phyloP scores from a whole-genome alignment of 2,797 vertebrate species.

The Discoglossus pictus region DNA sequence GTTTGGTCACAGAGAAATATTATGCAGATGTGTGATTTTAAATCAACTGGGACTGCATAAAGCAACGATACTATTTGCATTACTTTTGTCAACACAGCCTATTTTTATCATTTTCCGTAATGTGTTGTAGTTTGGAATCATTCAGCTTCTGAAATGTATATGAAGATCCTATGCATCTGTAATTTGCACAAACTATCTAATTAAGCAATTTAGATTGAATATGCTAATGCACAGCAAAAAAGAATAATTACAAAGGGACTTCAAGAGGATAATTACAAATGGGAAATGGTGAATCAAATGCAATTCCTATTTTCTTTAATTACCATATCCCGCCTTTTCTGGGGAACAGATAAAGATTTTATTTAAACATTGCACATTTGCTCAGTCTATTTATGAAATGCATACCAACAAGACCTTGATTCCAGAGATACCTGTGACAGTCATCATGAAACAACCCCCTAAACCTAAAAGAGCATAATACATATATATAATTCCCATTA shows the following conservation, averaged over 20 bases:
- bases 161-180: constrained; percentile 65
- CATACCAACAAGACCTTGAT: constrained; percentile 29
- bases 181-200: constrained; percentile 69
- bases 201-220: constrained; percentile 72
- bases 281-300: constrained; percentile 62
- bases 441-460: too few relatives aligned
- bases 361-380: constrained; percentile 56
- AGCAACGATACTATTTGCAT: neutral
- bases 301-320: constrained; percentile 68
- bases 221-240: constrained; percentile 65
- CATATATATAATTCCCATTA: too few relatives aligned
- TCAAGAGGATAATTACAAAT: constrained; percentile 71
- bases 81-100: constrained; percentile 11
- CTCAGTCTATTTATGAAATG: constrained; percentile 50
- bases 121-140: constrained; percentile 53
- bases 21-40: neutral
- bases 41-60: neutral
- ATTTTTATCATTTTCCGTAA: constrained; percentile 44
- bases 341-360: constrained; percentile 59
- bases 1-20: neutral
- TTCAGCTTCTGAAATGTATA: constrained; percentile 56
- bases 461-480: too few relatives aligned
- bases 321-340: constrained; percentile 59
- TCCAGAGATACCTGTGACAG: constrained; percentile 8
- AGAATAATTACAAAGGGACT: constrained; percentile 69